phyloP scores from a whole-genome alignment of 2,113 vertebrate species.

The Sylvietta virens region DNA sequence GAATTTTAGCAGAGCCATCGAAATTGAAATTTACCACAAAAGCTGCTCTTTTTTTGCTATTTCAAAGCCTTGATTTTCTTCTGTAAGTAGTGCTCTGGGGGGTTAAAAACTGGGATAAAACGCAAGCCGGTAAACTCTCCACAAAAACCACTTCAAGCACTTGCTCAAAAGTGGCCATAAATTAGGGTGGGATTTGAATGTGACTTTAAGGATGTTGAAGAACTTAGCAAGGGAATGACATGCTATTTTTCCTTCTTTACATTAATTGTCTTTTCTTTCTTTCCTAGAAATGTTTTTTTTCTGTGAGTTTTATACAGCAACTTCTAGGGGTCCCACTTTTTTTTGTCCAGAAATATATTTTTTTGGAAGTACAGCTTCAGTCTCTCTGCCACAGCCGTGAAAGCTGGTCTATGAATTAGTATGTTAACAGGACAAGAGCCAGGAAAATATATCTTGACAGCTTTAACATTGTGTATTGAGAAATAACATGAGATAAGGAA shows the following conservation, averaged over 20 bases:
- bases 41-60: accelerated
- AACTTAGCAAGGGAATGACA: accelerated
- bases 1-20: background rate
- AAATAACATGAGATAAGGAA: slow-evolving; percentile 28
- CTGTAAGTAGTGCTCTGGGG: background rate
- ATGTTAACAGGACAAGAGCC: background rate
- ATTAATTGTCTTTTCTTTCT: background rate
- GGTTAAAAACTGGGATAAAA: background rate
- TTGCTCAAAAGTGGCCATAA: background rate
- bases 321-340: background rate
- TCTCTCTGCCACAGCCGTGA: background rate
- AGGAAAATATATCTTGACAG: slow-evolving; percentile 6
- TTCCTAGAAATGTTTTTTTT: background rate
- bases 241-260: background rate
- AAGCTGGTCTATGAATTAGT: slow-evolving; percentile 25
- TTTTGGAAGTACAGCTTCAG: background rate
- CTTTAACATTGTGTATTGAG: background rate
- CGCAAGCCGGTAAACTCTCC: background rate
- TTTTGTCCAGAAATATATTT: background rate
- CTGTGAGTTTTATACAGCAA: background rate
- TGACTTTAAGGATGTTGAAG: background rate
- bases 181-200: background rate
- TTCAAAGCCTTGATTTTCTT: background rate
- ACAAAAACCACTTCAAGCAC: background rate
- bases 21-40: background rate